Conservation (phyloP, 2,113 vertebrate species). For the Chaenogobius annularis region DNA sequence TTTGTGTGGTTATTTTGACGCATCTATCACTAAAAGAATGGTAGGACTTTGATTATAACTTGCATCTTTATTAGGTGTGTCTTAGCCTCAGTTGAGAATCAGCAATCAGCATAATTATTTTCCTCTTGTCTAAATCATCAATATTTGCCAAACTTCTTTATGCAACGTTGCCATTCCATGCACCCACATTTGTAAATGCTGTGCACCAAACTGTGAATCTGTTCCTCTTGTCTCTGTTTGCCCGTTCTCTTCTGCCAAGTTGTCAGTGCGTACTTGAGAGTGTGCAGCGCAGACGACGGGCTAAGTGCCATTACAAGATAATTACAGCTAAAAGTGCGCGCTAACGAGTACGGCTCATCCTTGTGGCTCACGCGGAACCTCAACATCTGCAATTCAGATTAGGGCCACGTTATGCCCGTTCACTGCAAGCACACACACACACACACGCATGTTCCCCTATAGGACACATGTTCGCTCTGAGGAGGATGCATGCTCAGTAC, state of each 20-base stretch:
- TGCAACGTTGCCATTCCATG: not conserved
- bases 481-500: not conserved
- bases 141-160: not conserved
- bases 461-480: not conserved
- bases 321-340: constrained; percentile 65
- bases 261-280: not conserved
- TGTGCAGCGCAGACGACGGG: constrained; percentile 51
- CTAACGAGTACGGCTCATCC: constrained; percentile 60
- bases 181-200: not conserved
- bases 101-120: not conserved
- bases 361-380: constrained; percentile 34
- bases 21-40: no score
- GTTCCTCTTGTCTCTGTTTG: constrained; percentile 7
- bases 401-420: constrained; percentile 28
- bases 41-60: no score
- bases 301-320: constrained; percentile 68
- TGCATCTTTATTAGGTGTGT: no score
- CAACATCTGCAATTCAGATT: constrained; percentile 67
- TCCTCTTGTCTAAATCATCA: not conserved
- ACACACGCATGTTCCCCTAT: not conserved
- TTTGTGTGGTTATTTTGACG: no score
- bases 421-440: constrained; percentile 6
- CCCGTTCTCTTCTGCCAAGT: constrained; percentile 7
- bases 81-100: no score
- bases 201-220: constrained; percentile 1